Percentiles rank a stretch among this genome's conserved stretches.
These are phyloP conservation scores for Miichthys miiuy DNA, from an alignment of 2,797 vertebrate species.

Conservation along the genomic window DNA sequence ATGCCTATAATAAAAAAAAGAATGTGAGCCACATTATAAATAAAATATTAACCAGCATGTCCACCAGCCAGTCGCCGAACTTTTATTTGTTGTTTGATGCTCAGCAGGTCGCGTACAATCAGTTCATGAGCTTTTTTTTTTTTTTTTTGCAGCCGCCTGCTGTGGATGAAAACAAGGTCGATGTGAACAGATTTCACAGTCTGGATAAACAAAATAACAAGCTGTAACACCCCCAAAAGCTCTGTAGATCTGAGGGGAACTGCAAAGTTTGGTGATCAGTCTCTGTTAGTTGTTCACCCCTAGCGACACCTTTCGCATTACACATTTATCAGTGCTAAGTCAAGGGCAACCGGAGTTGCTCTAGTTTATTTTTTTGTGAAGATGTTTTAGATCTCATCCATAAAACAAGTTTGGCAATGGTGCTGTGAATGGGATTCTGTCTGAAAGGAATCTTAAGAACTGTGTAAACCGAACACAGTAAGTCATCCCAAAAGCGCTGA, in stretches of 20 bases:
- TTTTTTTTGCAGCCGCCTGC: neutral
- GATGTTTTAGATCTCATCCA: neutral
- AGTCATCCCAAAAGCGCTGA: neutral
- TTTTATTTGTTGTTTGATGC: neutral
- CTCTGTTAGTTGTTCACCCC: neutral
- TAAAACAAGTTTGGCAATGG: neutral
- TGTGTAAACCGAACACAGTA: neutral
- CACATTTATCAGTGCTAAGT: constrained; percentile 5
- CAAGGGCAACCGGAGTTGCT: constrained; percentile 1
- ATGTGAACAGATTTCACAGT: neutral
- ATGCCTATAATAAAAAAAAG: constrained; percentile 5
- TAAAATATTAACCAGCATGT: neutral
- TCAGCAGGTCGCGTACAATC: neutral
- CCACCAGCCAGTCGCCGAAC: neutral
- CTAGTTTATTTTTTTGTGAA: neutral
- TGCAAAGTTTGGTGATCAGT: neutral
- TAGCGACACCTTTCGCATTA: neutral
- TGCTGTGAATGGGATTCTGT: neutral
- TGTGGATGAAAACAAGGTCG: neutral
- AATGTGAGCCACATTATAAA: constrained; percentile 4
- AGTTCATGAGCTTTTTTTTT: neutral
- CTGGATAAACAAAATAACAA: neutral
- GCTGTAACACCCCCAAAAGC: neutral
- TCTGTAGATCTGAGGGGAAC: constrained; percentile 3
- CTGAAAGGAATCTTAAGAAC: constrained; percentile 1